These are phyloP conservation scores for Zygaena filipendulae DNA, from an alignment of 2,888 invertebrate species.

Conservation along the genomic window DNA sequence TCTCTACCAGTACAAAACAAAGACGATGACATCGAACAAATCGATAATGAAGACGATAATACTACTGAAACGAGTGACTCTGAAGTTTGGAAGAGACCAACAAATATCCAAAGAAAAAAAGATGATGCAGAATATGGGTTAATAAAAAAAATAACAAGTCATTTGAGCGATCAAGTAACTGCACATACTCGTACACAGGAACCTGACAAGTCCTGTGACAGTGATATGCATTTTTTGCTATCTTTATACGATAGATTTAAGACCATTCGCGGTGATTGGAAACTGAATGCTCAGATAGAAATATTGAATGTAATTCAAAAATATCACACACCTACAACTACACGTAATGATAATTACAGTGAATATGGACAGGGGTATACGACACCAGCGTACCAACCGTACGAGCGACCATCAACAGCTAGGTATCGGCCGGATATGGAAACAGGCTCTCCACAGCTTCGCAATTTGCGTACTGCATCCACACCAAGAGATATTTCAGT, in stretches of 20 bases:
- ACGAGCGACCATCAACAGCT: no score
- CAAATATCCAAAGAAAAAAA: constrained; percentile 16
- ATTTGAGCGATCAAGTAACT: constrained; percentile 18
- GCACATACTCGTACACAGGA: constrained; percentile 17
- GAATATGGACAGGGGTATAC: no score
- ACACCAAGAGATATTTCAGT: no score
- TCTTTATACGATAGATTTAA: constrained; percentile 20
- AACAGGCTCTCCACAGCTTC: no score
- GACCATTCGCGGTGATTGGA: constrained; percentile 17
- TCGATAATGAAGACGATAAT: constrained; percentile 15
- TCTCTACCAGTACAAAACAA: no score
- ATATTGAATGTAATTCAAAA: constrained; percentile 18
- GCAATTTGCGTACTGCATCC: no score
- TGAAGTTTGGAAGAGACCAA: constrained; percentile 17
- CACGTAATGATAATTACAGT: no score
- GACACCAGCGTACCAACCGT: no score
- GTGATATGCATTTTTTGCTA: constrained; percentile 20
- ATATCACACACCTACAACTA: no score
- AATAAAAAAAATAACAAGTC: no score
- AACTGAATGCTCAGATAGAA: constrained; percentile 19
- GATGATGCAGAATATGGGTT: constrained; percentile 9
- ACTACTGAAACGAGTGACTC: constrained; percentile 12
- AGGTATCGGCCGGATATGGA: no score
- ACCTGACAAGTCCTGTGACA: constrained; percentile 18
- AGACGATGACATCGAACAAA: no score